Conservation (phyloP, 2,113 vertebrate genomes). For the Oreocharis arfaki region DNA sequence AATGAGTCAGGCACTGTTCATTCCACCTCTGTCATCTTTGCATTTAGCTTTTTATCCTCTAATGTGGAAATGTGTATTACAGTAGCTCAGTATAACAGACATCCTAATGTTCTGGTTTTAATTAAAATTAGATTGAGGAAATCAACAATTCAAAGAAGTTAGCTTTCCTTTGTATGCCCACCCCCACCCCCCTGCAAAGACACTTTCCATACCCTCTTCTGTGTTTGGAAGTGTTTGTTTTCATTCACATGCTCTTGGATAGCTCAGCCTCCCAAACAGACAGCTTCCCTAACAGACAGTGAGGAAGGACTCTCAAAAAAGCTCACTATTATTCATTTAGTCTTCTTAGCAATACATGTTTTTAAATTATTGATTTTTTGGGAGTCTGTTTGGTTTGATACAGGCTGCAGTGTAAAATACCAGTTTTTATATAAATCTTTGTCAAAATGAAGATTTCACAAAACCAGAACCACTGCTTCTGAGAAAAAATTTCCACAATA, state of each 20-base stretch:
- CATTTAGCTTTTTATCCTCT: not conserved
- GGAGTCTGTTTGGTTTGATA: not conserved
- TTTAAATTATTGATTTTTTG: not conserved
- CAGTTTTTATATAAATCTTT: not conserved
- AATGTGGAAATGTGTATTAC: constrained; percentile 36
- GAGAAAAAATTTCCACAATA: not conserved
- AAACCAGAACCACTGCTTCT: not conserved
- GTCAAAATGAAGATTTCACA: not conserved
- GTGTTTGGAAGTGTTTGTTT: not conserved
- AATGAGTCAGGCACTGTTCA: not conserved
- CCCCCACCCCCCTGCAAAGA: not conserved
- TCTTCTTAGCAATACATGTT: not conserved
- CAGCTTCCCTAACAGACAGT: not conserved
- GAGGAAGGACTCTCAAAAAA: not conserved
- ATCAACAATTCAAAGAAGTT: constrained; percentile 45
- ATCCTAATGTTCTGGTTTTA: constrained; percentile 39
- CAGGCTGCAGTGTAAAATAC: not conserved
- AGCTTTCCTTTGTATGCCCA: not conserved
- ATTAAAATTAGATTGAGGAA: constrained; percentile 48
- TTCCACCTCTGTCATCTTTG: constrained; percentile 8
- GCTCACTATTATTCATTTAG: not conserved
- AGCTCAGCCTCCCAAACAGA: not conserved
- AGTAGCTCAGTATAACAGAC: constrained; percentile 16
- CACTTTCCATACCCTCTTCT: not conserved
- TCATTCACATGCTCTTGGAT: not conserved